phyloP scores from a whole-genome alignment of 2,888 invertebrate species.

The Synergus japonicus region DNA sequence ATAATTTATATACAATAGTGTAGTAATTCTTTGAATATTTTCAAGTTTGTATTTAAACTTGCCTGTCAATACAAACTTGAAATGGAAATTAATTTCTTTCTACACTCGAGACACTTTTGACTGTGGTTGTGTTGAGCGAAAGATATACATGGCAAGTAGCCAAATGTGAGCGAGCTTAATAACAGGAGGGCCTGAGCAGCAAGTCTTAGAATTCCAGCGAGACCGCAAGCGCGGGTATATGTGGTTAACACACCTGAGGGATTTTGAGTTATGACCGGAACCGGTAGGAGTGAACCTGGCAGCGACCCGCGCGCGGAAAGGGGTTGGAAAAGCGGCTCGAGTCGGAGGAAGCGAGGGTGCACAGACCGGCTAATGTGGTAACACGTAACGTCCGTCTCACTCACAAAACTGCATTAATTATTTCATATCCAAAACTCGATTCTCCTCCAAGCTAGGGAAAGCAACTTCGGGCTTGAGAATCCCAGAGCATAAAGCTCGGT shows the following conservation, averaged over 20 bases:
- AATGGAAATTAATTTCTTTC: not conserved
- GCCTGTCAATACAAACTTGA: not conserved
- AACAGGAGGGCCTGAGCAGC: conserved; percentile 53
- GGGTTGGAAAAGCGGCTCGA: conserved; percentile 51
- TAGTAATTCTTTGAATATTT: too few species aligned
- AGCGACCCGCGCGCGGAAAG: conserved; percentile 15
- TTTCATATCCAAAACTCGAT: conserved; percentile 66
- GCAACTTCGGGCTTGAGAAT: conserved; percentile 19
- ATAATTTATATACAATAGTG: too few species aligned
- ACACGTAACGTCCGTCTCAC: conserved; percentile 67
- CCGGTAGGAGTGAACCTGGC: conserved; percentile 48
- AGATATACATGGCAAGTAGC: conserved; percentile 24
- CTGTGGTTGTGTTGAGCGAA: not conserved
- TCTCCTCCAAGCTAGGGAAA: not conserved
- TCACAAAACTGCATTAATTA: conserved; percentile 69
- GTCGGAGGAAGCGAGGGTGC: conserved; percentile 54
- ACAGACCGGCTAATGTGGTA: conserved; percentile 68
- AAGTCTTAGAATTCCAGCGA: conserved; percentile 65
- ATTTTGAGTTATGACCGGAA: conserved; percentile 72
- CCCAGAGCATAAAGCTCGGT: conserved; percentile 18
- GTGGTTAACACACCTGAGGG: conserved; percentile 73
- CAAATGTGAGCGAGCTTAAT: conserved; percentile 54
- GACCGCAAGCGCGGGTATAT: conserved; percentile 61
- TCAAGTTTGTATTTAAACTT: not conserved
- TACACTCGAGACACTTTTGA: not conserved